Evolutionary conservation across 1,140 invertebrate species (phyloP).

Genomic region (Atta colombica): DNA sequence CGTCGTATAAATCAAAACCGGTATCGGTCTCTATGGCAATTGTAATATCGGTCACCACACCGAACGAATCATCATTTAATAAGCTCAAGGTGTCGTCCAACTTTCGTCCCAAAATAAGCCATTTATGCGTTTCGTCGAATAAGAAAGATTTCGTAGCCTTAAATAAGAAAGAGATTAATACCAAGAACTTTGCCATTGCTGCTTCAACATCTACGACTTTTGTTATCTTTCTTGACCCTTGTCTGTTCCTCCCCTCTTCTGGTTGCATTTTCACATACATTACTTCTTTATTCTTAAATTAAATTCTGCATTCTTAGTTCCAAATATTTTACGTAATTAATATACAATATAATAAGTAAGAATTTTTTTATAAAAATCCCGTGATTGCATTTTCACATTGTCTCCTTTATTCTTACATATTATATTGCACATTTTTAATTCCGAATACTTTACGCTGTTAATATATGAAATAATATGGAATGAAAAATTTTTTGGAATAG

Average conservation of each 20-base stretch:
- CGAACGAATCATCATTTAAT: constrained; percentile 63
- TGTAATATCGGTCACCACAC: constrained; percentile 63
- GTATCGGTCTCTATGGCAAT: constrained; percentile 53
- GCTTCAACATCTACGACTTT: background rate
- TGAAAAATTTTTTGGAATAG: background rate
- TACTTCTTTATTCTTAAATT: constrained; percentile 13
- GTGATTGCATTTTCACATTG: background rate
- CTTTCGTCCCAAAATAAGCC: constrained; percentile 66
- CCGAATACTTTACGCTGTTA: background rate
- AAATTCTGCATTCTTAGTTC: constrained; percentile 8
- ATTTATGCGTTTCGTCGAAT: constrained; percentile 69
- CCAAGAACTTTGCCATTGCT: background rate
- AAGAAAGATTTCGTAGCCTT: constrained; percentile 63
- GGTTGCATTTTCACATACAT: background rate
- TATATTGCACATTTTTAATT: constrained; percentile 6
- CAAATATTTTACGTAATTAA: background rate
- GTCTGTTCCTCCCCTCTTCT: background rate
- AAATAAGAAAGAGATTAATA: constrained; percentile 27
- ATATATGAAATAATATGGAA: background rate
- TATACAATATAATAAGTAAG: background rate
- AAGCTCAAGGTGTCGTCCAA: constrained; percentile 39
- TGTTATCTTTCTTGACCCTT: constrained; percentile 3
- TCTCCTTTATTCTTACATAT: constrained; percentile 18
- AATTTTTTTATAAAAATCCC: no score
- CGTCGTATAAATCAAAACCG: constrained; percentile 66